A percentile compares a stretch with the other conserved stretches of the same genome.
Evolutionary conservation across 2,888 invertebrate genomes (phyloP).

Genomic region (Anoplius nigerrimus): DNA sequence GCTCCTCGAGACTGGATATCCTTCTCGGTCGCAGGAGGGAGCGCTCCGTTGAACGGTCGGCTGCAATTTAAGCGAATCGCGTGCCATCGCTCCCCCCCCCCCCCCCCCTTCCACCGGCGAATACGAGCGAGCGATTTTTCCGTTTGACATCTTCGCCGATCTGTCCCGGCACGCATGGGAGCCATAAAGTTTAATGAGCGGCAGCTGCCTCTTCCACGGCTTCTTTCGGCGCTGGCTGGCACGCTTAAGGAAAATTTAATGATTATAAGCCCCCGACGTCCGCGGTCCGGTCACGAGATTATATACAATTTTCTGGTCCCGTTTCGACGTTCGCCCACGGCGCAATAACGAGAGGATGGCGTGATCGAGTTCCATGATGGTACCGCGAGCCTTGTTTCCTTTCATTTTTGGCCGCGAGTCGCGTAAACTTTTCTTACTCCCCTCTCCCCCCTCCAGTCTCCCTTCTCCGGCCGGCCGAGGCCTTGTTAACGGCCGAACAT

Average conservation of each 20-base stretch:
- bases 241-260: neutral
- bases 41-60: no score
- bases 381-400: constrained; percentile 18
- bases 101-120: no score
- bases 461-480: neutral
- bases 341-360: constrained; percentile 51
- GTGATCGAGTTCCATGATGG: constrained; percentile 39
- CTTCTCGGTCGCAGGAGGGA: no score
- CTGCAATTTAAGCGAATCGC: no score
- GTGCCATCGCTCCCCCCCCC: no score
- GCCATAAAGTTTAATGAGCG: neutral
- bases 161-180: no score
- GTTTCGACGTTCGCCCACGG: constrained; percentile 12
- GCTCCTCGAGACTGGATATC: no score
- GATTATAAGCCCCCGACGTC: constrained; percentile 20
- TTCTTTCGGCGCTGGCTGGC: neutral
- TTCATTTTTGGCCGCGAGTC: constrained; percentile 12
- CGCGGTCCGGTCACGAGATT: constrained; percentile 27
- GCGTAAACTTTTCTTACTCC: constrained; percentile 19
- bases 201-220: neutral
- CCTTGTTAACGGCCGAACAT: no score
- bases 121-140: no score
- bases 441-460: neutral
- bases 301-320: constrained; percentile 24
- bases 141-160: no score